Conservation (phyloP, 2,888 invertebrate species). For the Patella ulyssiponensis region DNA sequence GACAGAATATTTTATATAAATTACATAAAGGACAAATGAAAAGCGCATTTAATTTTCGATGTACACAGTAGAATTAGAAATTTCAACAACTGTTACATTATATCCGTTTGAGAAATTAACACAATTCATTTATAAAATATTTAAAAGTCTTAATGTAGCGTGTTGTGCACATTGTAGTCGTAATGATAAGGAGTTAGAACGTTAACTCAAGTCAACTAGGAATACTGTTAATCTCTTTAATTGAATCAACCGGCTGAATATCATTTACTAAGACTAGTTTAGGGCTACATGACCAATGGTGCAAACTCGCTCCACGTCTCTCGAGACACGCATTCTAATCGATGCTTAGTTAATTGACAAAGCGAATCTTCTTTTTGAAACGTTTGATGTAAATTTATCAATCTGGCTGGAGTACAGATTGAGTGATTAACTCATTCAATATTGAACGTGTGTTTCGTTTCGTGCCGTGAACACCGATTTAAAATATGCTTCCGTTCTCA, state of each 20-base stretch:
- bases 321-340: slow-evolving; percentile 22
- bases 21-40: too few relatives aligned
- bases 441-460: slow-evolving; percentile 5
- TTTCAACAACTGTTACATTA: too few relatives aligned
- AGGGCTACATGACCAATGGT: not conserved
- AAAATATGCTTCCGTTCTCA: slow-evolving; percentile 9
- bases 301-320: slow-evolving; percentile 11
- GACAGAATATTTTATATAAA: too few relatives aligned
- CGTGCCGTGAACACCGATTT: slow-evolving; percentile 9
- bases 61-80: too few relatives aligned
- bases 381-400: slow-evolving; percentile 21
- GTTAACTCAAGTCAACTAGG: slow-evolving; percentile 17
- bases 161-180: too few relatives aligned
- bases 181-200: too few relatives aligned
- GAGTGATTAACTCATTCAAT: slow-evolving; percentile 6
- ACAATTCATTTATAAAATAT: too few relatives aligned
- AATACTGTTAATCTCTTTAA: slow-evolving; percentile 46
- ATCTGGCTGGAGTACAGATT: not conserved
- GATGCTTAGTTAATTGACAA: slow-evolving; percentile 28
- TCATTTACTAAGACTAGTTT: not conserved
- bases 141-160: too few relatives aligned
- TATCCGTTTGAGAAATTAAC: too few relatives aligned
- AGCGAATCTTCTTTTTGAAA: slow-evolving; percentile 26
- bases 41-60: too few relatives aligned
- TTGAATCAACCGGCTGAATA: slow-evolving; percentile 12